Conservation (phyloP, 1,140 invertebrate genomes). For the Pogonomyrmex barbatus region DNA sequence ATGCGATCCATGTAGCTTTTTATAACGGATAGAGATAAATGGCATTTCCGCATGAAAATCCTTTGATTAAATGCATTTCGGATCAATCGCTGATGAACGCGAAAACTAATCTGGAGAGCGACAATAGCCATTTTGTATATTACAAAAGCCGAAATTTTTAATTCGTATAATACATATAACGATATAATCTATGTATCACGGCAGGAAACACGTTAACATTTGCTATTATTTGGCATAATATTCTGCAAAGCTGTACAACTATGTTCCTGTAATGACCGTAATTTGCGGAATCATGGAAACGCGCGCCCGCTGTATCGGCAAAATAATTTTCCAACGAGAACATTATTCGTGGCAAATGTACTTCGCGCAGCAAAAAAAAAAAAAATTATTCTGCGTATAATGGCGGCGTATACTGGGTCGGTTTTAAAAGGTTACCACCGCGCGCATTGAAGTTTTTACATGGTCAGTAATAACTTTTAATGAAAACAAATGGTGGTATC, state of each 20-base stretch:
- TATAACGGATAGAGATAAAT: neutral
- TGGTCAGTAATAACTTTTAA: conserved; percentile 74
- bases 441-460: conserved; percentile 72
- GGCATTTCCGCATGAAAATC: neutral
- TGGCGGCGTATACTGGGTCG: conserved; percentile 47
- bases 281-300: conserved; percentile 55
- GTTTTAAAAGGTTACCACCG: conserved; percentile 71
- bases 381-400: conserved; percentile 66
- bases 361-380: conserved; percentile 8
- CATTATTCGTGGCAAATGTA: conserved; percentile 50
- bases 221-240: conserved; percentile 45
- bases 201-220: conserved; percentile 23
- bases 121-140: conserved; percentile 4
- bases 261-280: conserved; percentile 44
- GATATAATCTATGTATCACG: neutral
- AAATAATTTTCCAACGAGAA: conserved; percentile 54
- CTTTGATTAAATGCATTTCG: neutral
- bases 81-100: conserved; percentile 26
- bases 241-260: conserved; percentile 43
- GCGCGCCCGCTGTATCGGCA: conserved; percentile 18
- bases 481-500: conserved; percentile 69
- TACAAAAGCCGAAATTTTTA: conserved; percentile 33
- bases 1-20: neutral
- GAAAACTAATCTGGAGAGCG: neutral
- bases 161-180: conserved; percentile 25